Percentiles rank a stretch among this genome's conserved stretches.
Evolutionary conservation across 2,888 invertebrate species (phyloP).

Genomic region (Hirudinaria manillensis): DNA sequence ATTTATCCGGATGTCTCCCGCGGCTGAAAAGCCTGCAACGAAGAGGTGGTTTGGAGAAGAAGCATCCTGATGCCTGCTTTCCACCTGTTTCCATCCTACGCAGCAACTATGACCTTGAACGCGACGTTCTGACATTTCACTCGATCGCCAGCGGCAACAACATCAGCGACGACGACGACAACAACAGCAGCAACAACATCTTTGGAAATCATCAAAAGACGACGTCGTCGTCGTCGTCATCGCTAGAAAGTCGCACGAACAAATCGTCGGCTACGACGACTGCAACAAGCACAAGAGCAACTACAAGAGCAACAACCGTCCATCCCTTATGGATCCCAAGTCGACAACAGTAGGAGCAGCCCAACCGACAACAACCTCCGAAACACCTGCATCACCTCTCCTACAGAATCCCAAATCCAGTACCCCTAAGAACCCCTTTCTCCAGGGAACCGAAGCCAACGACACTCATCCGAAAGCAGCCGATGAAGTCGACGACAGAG

Average conservation of each 20-base stretch:
- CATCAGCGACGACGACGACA: not conserved
- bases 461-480: not conserved
- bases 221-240: not conserved
- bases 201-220: too few species aligned
- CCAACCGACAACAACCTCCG: not conserved
- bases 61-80: too few species aligned
- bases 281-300: not conserved
- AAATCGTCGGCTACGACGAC: not conserved
- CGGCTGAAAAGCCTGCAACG: too few species aligned
- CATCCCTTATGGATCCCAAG: not conserved
- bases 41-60: too few species aligned
- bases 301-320: not conserved
- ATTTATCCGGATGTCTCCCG: too few species aligned
- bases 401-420: not conserved
- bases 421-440: not conserved
- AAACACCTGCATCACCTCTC: not conserved
- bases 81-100: too few species aligned
- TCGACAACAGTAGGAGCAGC: not conserved
- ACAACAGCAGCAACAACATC: conserved; percentile 1
- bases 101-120: too few species aligned
- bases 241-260: not conserved
- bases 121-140: too few species aligned
- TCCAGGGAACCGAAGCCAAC: not conserved
- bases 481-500: not conserved
- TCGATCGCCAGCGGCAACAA: not conserved